Percentiles rank a stretch among this genome's conserved stretches.
phyloP scores from a whole-genome alignment of 2,113 vertebrate genomes.

The Tinamus guttatus region DNA sequence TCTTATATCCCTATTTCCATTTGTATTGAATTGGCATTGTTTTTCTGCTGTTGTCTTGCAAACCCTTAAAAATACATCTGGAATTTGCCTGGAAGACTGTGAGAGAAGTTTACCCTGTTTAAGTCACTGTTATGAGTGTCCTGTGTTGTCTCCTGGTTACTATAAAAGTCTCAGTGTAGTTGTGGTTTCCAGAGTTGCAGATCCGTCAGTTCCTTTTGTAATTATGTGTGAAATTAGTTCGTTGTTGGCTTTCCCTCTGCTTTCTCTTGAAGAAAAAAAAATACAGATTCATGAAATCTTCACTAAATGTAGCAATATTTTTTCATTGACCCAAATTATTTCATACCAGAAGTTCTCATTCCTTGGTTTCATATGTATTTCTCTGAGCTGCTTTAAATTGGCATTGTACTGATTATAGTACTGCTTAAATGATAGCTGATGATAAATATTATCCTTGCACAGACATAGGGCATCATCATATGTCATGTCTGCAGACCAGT shows the following conservation, averaged over 20 bases:
- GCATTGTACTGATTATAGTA: constrained; percentile 27
- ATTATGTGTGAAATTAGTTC: constrained; percentile 63
- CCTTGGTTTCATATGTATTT: constrained; percentile 9
- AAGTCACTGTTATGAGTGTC: neutral
- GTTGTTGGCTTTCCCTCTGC: neutral
- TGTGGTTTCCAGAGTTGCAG: constrained; percentile 59
- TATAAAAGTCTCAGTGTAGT: constrained; percentile 43
- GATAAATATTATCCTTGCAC: constrained; percentile 77
- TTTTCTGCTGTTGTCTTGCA: neutral
- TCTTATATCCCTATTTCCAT: neutral
- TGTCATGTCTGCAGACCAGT: constrained; percentile 67
- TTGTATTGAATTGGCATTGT: neutral
- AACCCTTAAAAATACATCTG: neutral
- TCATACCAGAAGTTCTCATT: neutral
- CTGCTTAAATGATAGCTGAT: constrained; percentile 70
- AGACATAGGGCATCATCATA: constrained; percentile 58
- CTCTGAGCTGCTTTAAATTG: constrained; percentile 41
- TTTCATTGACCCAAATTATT: neutral
- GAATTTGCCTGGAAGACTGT: neutral
- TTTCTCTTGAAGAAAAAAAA: neutral
- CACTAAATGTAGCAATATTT: neutral
- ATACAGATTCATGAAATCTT: neutral
- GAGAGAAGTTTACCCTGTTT: neutral
- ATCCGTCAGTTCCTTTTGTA: constrained; percentile 40
- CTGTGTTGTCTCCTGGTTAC: constrained; percentile 48